A percentile compares a stretch with the other conserved stretches of the same genome.
Conservation (phyloP, 2,113 vertebrate species). For the Eublepharis macularius region DNA sequence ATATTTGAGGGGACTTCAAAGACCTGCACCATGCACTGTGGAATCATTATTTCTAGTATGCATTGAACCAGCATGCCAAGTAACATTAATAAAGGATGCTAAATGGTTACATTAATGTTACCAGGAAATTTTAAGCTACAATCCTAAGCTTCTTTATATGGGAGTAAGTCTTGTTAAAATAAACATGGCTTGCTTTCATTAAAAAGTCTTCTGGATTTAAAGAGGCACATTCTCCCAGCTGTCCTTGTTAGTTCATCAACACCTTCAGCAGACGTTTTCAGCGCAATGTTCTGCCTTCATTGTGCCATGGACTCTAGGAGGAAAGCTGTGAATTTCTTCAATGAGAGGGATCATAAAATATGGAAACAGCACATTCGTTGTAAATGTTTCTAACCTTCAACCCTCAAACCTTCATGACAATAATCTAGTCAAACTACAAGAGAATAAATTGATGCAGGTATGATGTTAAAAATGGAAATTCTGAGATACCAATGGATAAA, state of each 20-base stretch:
- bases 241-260: background rate
- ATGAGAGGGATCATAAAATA: conserved; percentile 36
- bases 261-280: background rate
- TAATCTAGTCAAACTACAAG: too few relatives aligned
- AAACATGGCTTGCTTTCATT: background rate
- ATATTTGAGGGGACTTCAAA: conserved; percentile 77
- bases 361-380: conserved; percentile 44
- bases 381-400: conserved; percentile 52
- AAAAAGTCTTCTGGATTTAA: background rate
- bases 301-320: background rate
- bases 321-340: conserved; percentile 38
- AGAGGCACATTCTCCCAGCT: background rate
- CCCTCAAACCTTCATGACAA: conserved; percentile 36
- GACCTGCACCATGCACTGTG: conserved; percentile 56
- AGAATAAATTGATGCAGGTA: too few relatives aligned
- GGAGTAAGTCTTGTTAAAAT: background rate
- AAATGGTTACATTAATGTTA: background rate
- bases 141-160: background rate
- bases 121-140: background rate
- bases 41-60: background rate
- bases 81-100: background rate
- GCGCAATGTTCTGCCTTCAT: background rate
- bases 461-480: too few relatives aligned
- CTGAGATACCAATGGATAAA: too few relatives aligned
- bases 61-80: background rate